phyloP scores from a whole-genome alignment of 1,140 invertebrate species.

The Lerema accius region DNA sequence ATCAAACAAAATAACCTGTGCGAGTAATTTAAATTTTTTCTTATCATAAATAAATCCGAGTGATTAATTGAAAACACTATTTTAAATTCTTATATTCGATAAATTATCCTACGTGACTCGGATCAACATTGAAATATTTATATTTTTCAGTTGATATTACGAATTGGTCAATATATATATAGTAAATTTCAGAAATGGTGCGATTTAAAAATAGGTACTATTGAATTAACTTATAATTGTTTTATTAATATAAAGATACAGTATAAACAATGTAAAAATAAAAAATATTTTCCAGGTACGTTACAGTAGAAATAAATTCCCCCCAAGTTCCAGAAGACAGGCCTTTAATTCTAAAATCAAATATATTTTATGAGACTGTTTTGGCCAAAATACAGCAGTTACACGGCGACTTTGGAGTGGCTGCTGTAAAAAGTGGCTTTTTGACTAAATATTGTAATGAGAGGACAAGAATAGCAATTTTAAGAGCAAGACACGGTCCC shows the following conservation, averaged over 20 bases:
- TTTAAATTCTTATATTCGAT: too few relatives aligned
- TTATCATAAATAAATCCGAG: too few relatives aligned
- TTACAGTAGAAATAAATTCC: constrained; percentile 84
- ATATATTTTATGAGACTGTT: constrained; percentile 84
- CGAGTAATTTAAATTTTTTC: too few relatives aligned
- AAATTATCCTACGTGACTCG: too few relatives aligned
- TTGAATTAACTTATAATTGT: not conserved
- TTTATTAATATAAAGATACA: constrained; percentile 10
- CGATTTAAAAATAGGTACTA: constrained; percentile 87
- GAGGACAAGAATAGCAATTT: constrained; percentile 87
- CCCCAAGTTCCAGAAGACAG: constrained; percentile 69
- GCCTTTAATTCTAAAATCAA: constrained; percentile 83
- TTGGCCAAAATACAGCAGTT: constrained; percentile 86
- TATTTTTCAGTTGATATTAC: too few relatives aligned
- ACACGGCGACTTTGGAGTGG: constrained; percentile 88
- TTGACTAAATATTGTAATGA: constrained; percentile 90
- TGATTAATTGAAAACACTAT: too few relatives aligned
- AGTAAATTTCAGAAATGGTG: constrained; percentile 84
- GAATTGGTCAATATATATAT: too few relatives aligned
- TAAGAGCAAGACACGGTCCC: constrained; percentile 88
- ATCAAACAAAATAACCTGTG: too few relatives aligned
- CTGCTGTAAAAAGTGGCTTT: constrained; percentile 87
- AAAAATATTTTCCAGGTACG: constrained; percentile 84
- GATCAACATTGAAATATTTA: too few relatives aligned
- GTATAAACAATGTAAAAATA: constrained; percentile 18